Base-by-base conservation (phyloP, 2,888 invertebrate genomes). In the Drosophila lacicola region DNA sequence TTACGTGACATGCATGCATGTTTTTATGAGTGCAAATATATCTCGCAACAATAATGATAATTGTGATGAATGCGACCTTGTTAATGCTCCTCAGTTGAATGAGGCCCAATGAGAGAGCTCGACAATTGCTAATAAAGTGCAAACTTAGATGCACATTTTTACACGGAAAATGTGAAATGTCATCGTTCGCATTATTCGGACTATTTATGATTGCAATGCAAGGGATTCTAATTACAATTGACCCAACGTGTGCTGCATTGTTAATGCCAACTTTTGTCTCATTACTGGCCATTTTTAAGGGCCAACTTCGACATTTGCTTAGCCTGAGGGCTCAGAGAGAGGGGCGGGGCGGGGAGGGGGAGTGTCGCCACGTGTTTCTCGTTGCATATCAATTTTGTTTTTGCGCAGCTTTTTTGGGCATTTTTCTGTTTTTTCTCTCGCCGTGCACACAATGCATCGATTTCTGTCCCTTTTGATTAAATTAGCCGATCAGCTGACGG, bases 351-450 rank as follows among this genome's bases (percentile, higher is more conserved):
- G n/a, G 17, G 17, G 17, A 17, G 17, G 17, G 17, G 17, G 17
- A 1, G 17, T 17, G 17, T 17, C 17, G 17, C 17, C 17, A 17
- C 17, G 17, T 17, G 0, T 61, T 42, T 42, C 39, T n/a, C 42
- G 19, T 37, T 69, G 56, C 49, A 49, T 63, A 62, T 51, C 74
- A 70, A 70, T 74, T 25, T 25, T 42, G 57, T 60, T 58, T 29
- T 50, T 53, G 56, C 11, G 8, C n/a, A 8, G n/a, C 1, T 11
- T 11, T 3, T 17, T 25, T 3, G 17, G 25, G 25, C 1, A 25
- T 6, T 42, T 37, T 14, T 33, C 5, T 8, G 10, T 2, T 9
- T 50, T 39, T 46, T 17, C 5, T n/a, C 4, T 10, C 25, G 6
- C 25, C 25, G 14, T 37, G 41, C 36, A 17, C 10, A 50, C 25